phyloP scores from a whole-genome alignment of 2,113 vertebrate species.

The Machaerirhynchus nigripectus region DNA sequence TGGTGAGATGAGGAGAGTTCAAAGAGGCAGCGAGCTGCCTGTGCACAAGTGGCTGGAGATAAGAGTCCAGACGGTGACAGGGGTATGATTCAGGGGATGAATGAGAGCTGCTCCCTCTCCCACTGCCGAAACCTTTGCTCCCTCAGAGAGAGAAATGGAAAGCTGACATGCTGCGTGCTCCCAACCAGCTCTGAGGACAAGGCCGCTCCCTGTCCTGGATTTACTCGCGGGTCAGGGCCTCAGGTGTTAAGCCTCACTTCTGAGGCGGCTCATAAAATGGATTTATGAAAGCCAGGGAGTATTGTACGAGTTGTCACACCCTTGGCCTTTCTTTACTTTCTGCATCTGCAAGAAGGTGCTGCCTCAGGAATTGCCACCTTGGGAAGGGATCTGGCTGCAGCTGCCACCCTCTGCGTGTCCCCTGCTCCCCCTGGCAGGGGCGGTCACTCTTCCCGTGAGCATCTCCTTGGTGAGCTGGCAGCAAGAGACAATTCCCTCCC shows the following conservation, averaged over 20 bases:
- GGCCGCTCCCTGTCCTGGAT: background rate
- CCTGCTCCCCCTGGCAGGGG: background rate
- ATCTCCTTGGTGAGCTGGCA: background rate
- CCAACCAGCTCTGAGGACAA: background rate
- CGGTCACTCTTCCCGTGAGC: rapidly evolving
- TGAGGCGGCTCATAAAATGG: background rate
- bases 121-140: background rate
- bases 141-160: background rate
- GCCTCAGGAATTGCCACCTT: background rate
- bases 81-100: background rate
- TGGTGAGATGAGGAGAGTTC: background rate
- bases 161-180: background rate
- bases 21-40: background rate
- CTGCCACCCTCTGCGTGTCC: background rate
- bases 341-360: background rate
- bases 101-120: background rate
- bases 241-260: background rate
- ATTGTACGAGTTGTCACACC: slow-evolving; percentile 5
- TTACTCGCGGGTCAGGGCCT: slow-evolving; percentile 1
- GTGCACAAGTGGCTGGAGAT: background rate
- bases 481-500: background rate
- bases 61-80: background rate
- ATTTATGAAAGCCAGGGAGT: background rate
- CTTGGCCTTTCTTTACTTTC: background rate
- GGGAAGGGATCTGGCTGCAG: background rate